Base-by-base conservation (phyloP, 2,888 invertebrate species). In the Mesochorus sp. region DNA sequence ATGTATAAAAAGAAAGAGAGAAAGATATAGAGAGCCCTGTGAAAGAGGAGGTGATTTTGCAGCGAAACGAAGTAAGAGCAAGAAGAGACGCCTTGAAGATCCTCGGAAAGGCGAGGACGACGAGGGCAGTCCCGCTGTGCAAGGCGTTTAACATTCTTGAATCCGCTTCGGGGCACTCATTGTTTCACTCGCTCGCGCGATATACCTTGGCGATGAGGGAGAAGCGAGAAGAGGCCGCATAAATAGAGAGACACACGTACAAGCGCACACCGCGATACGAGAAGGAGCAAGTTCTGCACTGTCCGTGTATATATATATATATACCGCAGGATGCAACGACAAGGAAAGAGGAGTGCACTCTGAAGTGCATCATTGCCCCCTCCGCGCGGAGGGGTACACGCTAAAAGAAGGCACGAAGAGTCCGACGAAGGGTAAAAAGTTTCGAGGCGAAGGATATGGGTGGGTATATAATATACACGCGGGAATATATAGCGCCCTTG, bases 101-200 rank as follows among this genome's bases (percentile, higher is more conserved):
- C 78, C 78, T 80, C 74, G 77, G 76, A 80, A 80, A 80, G 80
- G 82, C 79, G 73, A 82, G 62, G 76, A 78, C 73, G 77, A 78
- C 73, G 77, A 78, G 51, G 70, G 64, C 66, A 62, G 59, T 66
- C 70, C 70, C 64, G 71, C 72, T 66, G 71, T 14, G 55, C 34
- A n/a, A 44, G 74, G 80, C 79, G 68, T 79, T 81, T 68, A 80
- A 75, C 76, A 80, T 80, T 80, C 82, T 79, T 73, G 73, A 79
- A 79, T 76, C 70, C 76, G 78, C 77, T 75, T 68, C 75, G 78
- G 78, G 68, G 73, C 75, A 80, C 77, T 77, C 80, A 82, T 82
- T 82, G 80, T 82, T 82, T 79, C 61, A 61, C 57, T 49, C 67
- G 44, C 53, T 37, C 31, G 39, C n/a, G n/a, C 74, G 31, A 68